Percentiles rank a stretch among this genome's conserved stretches.
Conservation (phyloP, 2,797 vertebrate genomes). For the Heterohyrax brucei region DNA sequence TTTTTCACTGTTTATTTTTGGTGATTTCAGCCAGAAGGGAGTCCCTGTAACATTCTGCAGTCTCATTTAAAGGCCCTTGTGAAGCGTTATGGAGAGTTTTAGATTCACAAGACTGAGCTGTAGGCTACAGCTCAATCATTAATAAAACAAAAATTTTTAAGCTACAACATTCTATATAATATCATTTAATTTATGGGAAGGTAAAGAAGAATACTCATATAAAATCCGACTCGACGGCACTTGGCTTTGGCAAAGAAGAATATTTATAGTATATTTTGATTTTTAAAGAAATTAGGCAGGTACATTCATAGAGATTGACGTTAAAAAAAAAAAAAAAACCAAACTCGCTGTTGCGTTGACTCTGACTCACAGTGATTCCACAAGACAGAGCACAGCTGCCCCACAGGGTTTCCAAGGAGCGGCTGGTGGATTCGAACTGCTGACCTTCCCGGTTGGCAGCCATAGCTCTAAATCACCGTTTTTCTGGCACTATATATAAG, state of each 20-base stretch:
- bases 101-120: not conserved
- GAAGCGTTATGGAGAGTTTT: not conserved
- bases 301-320: not conserved
- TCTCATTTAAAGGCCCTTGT: not conserved
- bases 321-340: too few species aligned
- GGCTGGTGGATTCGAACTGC: too few species aligned
- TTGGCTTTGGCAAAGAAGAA: too few species aligned
- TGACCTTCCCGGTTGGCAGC: too few species aligned
- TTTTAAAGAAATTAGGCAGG: conserved; percentile 40
- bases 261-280: not conserved
- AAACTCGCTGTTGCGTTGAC: too few species aligned
- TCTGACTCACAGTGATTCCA: too few species aligned
- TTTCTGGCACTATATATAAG: not conserved
- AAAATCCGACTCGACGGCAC: too few species aligned
- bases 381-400: too few species aligned
- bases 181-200: not conserved
- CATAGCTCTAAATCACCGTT: not conserved
- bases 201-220: not conserved
- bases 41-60: not conserved
- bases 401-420: too few species aligned
- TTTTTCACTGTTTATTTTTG: conserved; percentile 15
- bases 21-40: not conserved
- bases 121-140: not conserved
- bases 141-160: not conserved
- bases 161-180: not conserved